These are phyloP conservation scores for Darevskia nairensis DNA, from an alignment of 2,797 vertebrate species.

Conservation along the genomic window DNA sequence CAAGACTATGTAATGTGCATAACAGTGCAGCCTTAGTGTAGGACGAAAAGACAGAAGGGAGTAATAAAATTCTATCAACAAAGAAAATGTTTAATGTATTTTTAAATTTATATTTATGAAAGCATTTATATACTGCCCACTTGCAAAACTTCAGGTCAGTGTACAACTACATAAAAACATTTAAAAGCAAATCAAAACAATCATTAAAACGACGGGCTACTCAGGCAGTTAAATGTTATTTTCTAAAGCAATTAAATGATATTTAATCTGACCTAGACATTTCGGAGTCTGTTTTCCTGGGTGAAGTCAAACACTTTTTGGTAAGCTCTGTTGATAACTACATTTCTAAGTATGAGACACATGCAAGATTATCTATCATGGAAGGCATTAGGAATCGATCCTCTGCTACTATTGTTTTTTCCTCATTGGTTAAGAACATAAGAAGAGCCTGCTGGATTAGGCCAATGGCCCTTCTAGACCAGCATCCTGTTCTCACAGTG, in stretches of 20 bases:
- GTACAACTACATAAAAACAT: too few relatives aligned
- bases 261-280: neutral
- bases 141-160: too few relatives aligned
- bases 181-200: too few relatives aligned
- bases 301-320: neutral
- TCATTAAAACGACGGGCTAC: too few relatives aligned
- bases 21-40: neutral
- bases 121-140: too few relatives aligned
- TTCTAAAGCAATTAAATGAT: neutral
- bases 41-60: neutral
- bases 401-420: neutral
- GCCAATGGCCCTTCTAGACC: too few relatives aligned
- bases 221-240: neutral
- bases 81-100: neutral
- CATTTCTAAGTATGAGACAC: neutral
- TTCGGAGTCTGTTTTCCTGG: neutral
- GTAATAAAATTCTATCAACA: neutral
- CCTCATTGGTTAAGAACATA: neutral
- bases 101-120: neutral
- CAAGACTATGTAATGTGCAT: neutral
- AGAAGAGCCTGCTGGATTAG: too few relatives aligned
- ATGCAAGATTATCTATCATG: neutral
- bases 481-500: too few relatives aligned
- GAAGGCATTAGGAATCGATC: neutral
- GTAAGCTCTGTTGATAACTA: neutral